Base-by-base conservation (phyloP, 2,113 vertebrate genomes). In the Alligator sinensis region DNA sequence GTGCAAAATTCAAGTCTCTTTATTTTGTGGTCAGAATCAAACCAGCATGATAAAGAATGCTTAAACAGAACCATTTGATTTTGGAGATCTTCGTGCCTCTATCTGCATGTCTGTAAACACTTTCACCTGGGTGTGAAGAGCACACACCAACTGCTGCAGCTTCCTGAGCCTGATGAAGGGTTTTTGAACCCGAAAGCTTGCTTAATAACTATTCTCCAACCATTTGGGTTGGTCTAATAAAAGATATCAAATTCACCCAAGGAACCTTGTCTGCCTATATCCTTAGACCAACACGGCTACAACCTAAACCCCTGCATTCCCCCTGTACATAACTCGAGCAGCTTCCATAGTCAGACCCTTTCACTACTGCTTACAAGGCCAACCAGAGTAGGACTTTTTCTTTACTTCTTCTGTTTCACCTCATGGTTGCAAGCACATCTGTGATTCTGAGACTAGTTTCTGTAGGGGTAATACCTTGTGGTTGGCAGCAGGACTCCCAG, bases 11-110 rank as follows among this genome's bases (percentile, higher is more conserved):
- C 90, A 93, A 91, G 85, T 66, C 92, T 93, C 83, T 96, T 97
- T 95, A 95, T 89, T 94, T 93, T 68, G 87, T 92, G 94, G 93
- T 96, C 91, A 96, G 89, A 94, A 81, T 97, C 95, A 92, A 89
- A 93, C 87, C 94, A 63, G 86, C 90, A 77, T 66, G 75, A 91
- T 91, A 95, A 95, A 82, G 92, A 92, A 96, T 64, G 47, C 61
- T 93, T 93, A 94, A 95, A 77, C 81, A 55, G 34, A 95, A 97
- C 84, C 58, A 82, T 92, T 0, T 86, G 84, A 91, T 84, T 91
- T 75, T 92, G 80, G 34, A 94, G 70, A 84, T 64, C 94, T 95
- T 91, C 83, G 82, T n/a, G 79, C 81, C 62, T 86, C 54, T n/a
- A 88, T 88, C 95, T 34, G 6, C 75, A 86, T n/a, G 58, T 88